phyloP scores from a whole-genome alignment of 2,888 invertebrate genomes.

The Ochropacha duplaris region DNA sequence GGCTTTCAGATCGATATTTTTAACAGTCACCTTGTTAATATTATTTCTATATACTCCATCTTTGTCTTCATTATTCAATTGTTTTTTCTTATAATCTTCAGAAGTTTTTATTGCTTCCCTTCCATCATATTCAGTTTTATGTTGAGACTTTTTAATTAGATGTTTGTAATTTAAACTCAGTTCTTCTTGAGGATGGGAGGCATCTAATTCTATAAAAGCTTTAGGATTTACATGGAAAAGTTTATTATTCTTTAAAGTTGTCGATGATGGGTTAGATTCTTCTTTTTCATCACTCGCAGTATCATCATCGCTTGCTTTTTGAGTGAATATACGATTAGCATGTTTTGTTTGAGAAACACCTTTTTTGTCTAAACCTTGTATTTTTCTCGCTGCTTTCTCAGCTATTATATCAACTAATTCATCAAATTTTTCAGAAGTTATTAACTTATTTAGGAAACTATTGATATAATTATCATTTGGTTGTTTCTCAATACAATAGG shows the following conservation, averaged over 20 bases:
- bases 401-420: slow-evolving; percentile 44
- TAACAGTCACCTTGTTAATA: background rate
- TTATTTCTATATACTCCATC: background rate
- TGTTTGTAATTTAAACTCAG: slow-evolving; percentile 34
- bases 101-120: background rate
- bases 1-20: background rate
- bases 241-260: slow-evolving; percentile 6
- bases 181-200: slow-evolving; percentile 11
- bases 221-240: slow-evolving; percentile 12
- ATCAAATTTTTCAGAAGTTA: slow-evolving; percentile 42
- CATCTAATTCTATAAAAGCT: slow-evolving; percentile 18
- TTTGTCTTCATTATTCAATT: background rate
- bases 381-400: slow-evolving; percentile 41
- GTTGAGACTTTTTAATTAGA: slow-evolving; percentile 16
- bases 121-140: background rate
- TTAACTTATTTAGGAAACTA: slow-evolving; percentile 38
- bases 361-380: slow-evolving; percentile 15
- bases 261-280: background rate
- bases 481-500: slow-evolving; percentile 1
- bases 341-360: background rate
- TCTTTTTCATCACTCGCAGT: background rate
- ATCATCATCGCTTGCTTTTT: background rate
- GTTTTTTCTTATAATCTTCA: background rate
- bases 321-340: background rate
- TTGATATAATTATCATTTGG: slow-evolving; percentile 30